Conservation (phyloP, 2,113 vertebrate genomes). For the Kryptolebias marmoratus region DNA sequence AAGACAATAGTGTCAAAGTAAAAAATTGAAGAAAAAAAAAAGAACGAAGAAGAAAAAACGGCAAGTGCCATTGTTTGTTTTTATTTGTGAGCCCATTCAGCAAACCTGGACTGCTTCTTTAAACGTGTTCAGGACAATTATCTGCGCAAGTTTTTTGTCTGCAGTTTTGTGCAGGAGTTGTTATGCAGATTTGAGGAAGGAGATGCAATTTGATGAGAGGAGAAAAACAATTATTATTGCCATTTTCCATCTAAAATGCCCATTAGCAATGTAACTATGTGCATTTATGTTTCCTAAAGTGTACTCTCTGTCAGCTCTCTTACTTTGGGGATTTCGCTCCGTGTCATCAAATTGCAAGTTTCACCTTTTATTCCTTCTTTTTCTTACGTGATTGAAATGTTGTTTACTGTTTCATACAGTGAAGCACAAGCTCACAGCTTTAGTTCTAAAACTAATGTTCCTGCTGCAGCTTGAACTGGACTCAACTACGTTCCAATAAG, state of each 20-base stretch:
- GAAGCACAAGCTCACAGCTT: conserved; percentile 19
- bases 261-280: conserved; percentile 38
- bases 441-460: conserved; percentile 1
- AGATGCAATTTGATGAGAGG: conserved; percentile 41
- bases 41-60: conserved; percentile 26
- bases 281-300: conserved; percentile 40
- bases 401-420: not conserved
- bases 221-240: conserved; percentile 40
- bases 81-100: conserved; percentile 30
- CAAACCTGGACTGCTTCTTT: conserved; percentile 29
- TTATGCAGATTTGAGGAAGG: conserved; percentile 37
- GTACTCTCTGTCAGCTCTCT: conserved; percentile 6
- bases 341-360: conserved; percentile 7
- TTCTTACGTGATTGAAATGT: not conserved
- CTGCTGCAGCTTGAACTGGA: not conserved
- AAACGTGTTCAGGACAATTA: conserved; percentile 39
- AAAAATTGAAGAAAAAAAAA: conserved; percentile 1
- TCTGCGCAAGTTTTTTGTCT: conserved; percentile 25
- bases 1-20: conserved; percentile 52
- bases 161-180: conserved; percentile 21
- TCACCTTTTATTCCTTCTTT: not conserved
- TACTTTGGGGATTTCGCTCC: not conserved
- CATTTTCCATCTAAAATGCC: conserved; percentile 30
- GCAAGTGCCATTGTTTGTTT: conserved; percentile 59
- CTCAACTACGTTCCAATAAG: not conserved